Evolutionary conservation across 2,113 vertebrate species (phyloP).

Genomic region (Casuarius casuarius): DNA sequence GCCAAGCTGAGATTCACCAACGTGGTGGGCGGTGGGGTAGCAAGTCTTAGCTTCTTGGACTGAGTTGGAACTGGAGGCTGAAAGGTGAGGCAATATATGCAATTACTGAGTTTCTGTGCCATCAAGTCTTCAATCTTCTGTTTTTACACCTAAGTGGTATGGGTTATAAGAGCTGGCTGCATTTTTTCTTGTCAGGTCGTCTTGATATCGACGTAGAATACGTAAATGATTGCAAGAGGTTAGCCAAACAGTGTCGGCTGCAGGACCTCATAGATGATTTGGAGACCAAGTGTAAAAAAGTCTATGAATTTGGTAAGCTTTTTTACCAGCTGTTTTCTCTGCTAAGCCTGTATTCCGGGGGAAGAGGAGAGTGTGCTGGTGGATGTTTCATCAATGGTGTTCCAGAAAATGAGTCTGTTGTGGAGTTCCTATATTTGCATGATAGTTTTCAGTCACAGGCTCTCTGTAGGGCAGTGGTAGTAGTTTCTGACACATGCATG

Average conservation of each 20-base stretch:
- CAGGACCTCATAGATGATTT: slow-evolving; percentile 89
- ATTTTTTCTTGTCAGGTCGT: slow-evolving; percentile 77
- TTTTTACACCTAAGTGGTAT: background rate
- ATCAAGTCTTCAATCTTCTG: background rate
- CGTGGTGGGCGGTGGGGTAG: background rate
- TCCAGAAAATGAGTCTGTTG: background rate
- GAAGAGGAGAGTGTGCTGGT: background rate
- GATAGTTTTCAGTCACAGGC: background rate
- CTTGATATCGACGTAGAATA: slow-evolving; percentile 91
- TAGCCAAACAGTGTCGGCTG: slow-evolving; percentile 95
- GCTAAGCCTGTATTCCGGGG: background rate
- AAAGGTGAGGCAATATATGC: background rate
- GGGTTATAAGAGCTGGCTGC: background rate
- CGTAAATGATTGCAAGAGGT: slow-evolving; percentile 88
- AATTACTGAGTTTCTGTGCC: background rate
- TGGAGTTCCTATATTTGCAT: background rate
- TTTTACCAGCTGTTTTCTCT: background rate
- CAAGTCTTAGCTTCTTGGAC: background rate
- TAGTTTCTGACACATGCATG: background rate
- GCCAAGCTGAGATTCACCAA: background rate
- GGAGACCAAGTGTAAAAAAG: slow-evolving; percentile 92
- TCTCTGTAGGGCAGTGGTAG: background rate
- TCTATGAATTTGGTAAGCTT: slow-evolving; percentile 91
- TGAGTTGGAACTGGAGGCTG: background rate
- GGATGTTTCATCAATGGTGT: background rate